Conservation (phyloP, 2,888 invertebrate genomes). For the Laspeyria flexula region DNA sequence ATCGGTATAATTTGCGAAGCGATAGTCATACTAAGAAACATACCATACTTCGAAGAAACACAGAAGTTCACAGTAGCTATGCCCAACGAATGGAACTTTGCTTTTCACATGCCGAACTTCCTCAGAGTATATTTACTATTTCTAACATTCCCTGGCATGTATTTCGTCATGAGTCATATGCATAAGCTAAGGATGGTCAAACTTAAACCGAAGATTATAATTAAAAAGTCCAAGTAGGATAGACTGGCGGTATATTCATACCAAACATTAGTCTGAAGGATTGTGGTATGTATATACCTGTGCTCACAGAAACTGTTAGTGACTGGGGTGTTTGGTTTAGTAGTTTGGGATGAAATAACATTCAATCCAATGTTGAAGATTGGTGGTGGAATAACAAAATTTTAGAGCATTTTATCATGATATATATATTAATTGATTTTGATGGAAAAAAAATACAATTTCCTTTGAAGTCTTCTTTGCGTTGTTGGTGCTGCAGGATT, state of each 20-base stretch:
- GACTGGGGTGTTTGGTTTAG: background rate
- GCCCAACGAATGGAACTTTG: constrained; percentile 94
- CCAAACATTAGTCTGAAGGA: background rate
- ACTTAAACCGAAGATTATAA: constrained; percentile 81
- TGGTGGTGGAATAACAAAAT: too few relatives aligned
- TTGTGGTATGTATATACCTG: background rate
- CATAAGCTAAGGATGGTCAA: constrained; percentile 90
- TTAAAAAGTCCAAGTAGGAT: constrained; percentile 73
- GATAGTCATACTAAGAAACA: constrained; percentile 91
- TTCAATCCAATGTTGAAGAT: background rate
- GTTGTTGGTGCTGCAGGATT: too few relatives aligned
- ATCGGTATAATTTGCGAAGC: constrained; percentile 95
- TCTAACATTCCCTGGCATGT: constrained; percentile 91
- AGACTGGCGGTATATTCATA: constrained; percentile 8
- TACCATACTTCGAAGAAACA: constrained; percentile 96
- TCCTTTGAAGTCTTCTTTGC: too few relatives aligned
- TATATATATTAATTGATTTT: too few relatives aligned
- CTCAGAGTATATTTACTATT: constrained; percentile 92
- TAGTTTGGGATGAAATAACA: background rate
- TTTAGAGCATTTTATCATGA: too few relatives aligned
- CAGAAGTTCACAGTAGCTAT: constrained; percentile 90
- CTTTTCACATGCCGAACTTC: constrained; percentile 94
- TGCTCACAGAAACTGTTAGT: constrained; percentile 5
- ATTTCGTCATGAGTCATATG: constrained; percentile 94
- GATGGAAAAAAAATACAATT: too few relatives aligned